A percentile compares a stretch with the other conserved stretches of the same genome.
Conservation (phyloP, 2,888 invertebrate species). For the Tenthredo mesomela region DNA sequence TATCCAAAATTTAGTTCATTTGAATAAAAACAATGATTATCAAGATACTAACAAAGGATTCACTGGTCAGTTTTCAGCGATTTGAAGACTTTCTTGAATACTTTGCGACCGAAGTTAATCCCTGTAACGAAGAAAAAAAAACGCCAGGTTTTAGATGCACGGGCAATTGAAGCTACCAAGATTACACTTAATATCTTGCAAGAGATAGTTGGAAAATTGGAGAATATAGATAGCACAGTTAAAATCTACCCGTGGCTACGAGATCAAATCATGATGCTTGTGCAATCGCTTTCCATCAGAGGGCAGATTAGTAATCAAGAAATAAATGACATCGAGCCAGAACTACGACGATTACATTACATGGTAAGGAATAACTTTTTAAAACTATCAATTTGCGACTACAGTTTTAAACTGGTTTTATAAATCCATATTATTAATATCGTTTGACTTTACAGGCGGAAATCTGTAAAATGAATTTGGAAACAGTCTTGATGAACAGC, state of each 20-base stretch:
- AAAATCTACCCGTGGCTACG: neutral
- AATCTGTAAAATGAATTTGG: slow-evolving; percentile 18
- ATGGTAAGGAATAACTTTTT: neutral
- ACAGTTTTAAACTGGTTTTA: neutral
- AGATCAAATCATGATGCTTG: neutral
- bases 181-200: slow-evolving; percentile 28
- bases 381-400: neutral
- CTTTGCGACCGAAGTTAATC: neutral
- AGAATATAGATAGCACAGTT: neutral
- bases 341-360: slow-evolving; percentile 25
- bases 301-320: slow-evolving; percentile 41
- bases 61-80: neutral
- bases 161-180: slow-evolving; percentile 15
- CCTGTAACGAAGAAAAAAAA: slow-evolving; percentile 9
- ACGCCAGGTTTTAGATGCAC: slow-evolving; percentile 1
- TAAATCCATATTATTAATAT: neutral
- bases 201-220: neutral
- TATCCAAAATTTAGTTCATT: neutral
- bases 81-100: neutral
- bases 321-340: slow-evolving; percentile 24
- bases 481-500: neutral
- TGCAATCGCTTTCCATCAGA: neutral
- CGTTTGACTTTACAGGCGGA: neutral
- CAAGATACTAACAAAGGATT: neutral
- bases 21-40: neutral